phyloP scores from a whole-genome alignment of 2,113 vertebrate genomes.

The Oreochromis tanganicae region DNA sequence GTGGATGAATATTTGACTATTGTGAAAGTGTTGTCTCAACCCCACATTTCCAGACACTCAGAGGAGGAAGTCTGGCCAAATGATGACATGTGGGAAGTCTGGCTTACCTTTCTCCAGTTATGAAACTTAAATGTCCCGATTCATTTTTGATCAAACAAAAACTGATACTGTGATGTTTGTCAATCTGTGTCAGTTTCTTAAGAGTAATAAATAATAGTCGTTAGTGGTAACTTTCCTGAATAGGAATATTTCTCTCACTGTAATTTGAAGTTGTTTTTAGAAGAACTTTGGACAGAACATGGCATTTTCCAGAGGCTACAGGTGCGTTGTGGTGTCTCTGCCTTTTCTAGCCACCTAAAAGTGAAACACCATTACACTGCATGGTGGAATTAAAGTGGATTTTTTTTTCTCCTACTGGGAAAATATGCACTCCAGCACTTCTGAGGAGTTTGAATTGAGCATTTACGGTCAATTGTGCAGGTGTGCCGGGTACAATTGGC shows the following conservation, averaged over 20 bases:
- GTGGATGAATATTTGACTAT: not conserved
- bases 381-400: not conserved
- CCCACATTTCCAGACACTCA: not conserved
- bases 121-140: not conserved
- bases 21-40: not conserved
- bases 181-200: not conserved
- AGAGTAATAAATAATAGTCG: not conserved
- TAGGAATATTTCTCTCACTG: not conserved
- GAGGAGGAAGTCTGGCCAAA: not conserved
- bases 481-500: not conserved
- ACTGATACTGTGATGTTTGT: not conserved
- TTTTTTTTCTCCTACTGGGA: not conserved
- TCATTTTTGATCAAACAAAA: not conserved
- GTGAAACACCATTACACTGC: not conserved
- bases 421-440: not conserved
- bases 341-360: not conserved
- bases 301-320: not conserved
- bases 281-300: not conserved
- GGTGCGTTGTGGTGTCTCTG: not conserved
- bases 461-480: not conserved
- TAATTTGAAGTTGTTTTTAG: not conserved
- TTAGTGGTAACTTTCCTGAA: not conserved
- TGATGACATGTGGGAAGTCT: not conserved
- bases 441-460: not conserved
- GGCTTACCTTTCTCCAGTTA: not conserved